Evolutionary conservation across 2,888 invertebrate species (phyloP).

Genomic region (Hemicrepidius hirtus): DNA sequence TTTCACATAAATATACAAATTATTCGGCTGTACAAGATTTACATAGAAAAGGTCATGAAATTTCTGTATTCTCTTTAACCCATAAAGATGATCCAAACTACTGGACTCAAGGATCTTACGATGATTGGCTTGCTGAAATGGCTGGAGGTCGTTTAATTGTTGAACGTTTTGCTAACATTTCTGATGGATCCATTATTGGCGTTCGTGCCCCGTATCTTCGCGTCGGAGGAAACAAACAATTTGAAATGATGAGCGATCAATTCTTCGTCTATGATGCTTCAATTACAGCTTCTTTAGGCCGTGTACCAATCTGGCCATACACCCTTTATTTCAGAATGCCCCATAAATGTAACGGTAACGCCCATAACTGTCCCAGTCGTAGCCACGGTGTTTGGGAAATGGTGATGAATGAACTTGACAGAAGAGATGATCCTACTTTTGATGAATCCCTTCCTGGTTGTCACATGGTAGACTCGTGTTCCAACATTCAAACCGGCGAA

Average conservation of each 20-base stretch:
- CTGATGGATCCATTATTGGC: slow-evolving; percentile 92
- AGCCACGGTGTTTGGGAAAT: slow-evolving; percentile 97
- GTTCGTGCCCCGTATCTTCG: slow-evolving; percentile 91
- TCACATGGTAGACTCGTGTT: slow-evolving; percentile 96
- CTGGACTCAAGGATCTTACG: slow-evolving; percentile 91
- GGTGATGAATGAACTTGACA: slow-evolving; percentile 96
- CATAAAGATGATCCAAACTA: slow-evolving; percentile 95
- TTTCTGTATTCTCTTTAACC: slow-evolving; percentile 92
- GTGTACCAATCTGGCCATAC: slow-evolving; percentile 97
- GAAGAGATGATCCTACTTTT: slow-evolving; percentile 94
- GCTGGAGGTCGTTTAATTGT: slow-evolving; percentile 91
- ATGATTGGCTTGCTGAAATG: slow-evolving; percentile 96
- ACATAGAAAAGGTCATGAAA: slow-evolving; percentile 93
- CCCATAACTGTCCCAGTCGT: slow-evolving; percentile 92
- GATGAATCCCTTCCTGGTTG: slow-evolving; percentile 95
- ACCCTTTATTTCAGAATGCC: slow-evolving; percentile 97
- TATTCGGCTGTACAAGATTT: slow-evolving; percentile 93
- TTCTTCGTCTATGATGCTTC: slow-evolving; percentile 96
- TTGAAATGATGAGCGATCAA: slow-evolving; percentile 97
- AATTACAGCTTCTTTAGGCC: slow-evolving; percentile 90
- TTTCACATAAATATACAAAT: slow-evolving; percentile 94
- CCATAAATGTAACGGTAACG: slow-evolving; percentile 95
- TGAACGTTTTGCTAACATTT: slow-evolving; percentile 93
- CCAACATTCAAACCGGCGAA: slow-evolving; percentile 92
- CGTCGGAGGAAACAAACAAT: slow-evolving; percentile 95